Evolutionary conservation across 2,888 invertebrate genomes (phyloP), one percentile per base, ranked within the genome.

Genomic region (Dasysyrphus tricinctus): DNA sequence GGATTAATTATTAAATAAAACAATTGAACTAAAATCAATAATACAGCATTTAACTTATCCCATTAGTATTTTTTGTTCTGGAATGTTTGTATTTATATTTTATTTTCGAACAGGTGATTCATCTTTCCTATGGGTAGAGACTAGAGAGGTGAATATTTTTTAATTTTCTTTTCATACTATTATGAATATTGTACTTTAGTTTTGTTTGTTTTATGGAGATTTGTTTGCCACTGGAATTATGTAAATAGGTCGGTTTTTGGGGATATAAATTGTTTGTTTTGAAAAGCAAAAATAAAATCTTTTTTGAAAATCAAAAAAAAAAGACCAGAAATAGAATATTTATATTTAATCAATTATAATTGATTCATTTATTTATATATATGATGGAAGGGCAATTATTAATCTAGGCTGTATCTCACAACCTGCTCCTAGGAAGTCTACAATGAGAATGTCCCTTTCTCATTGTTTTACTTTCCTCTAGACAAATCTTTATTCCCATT

Each of bases 41-140:
- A 16, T 47, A n/a, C 0, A 44, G 5, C 0, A 14, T n/a, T 6
- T 44, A n/a, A 24, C 8, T 8, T 3, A 44, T 47, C 14, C 4
- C 16, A 16, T 16, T 47, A 5, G 5, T 11, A 19, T 11, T 49
- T 49, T 49, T 11, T 19, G 5, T 3, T 0, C 12, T 24, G 19
- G 19, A 39, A 37, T 24, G 19, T 39, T 3, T 19, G 1, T 19
- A 7, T 19, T 11, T 7, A 7, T 44, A 29, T 24, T n/a, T 59
- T 61, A 39, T 39, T 59, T 59, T 61, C 24, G 11, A 61, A 24
- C 19, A 61, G 3, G 37, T 61, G 37, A 61, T 39, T 61, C 59
- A 61, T 61, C 5, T 39, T 39, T 39, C 34, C 0, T 14, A 24
- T 24, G 3, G 24, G 3, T 24, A 24, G 24, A 24, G 24, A 34